Evolutionary conservation across 1,140 invertebrate genomes (phyloP).

Genomic region (Platyura marginata): DNA sequence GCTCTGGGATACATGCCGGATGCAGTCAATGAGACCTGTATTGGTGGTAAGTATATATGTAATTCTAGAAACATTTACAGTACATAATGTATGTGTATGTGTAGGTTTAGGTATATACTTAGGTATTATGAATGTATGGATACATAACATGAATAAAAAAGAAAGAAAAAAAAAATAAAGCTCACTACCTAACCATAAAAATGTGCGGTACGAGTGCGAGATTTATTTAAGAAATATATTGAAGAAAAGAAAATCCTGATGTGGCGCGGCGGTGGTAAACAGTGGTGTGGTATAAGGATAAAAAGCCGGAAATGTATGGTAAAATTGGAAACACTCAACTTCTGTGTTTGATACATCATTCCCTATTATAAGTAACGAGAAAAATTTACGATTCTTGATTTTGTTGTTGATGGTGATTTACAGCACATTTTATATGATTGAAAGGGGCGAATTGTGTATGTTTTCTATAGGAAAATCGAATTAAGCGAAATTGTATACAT

Average conservation of each 20-base stretch:
- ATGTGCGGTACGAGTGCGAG: no score
- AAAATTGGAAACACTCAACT: neutral
- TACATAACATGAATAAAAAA: neutral
- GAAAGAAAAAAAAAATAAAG: neutral
- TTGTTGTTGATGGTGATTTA: neutral
- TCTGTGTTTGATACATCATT: neutral
- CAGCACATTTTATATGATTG: neutral
- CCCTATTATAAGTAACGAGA: neutral
- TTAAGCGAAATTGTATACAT: no score
- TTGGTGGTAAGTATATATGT: neutral
- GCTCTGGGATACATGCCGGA: neutral
- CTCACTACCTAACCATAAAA: no score
- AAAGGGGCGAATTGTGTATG: neutral
- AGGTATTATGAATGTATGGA: no score
- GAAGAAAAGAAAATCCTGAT: no score
- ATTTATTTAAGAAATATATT: no score
- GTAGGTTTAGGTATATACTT: no score
- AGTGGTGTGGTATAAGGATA: no score
- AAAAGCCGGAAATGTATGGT: neutral
- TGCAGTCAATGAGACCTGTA: neutral
- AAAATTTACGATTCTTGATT: neutral
- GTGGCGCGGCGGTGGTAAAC: no score
- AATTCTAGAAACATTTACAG: no score
- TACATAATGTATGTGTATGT: no score
- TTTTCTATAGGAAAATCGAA: no score